These are phyloP conservation scores for Nerophis ophidion DNA, from an alignment of 2,113 vertebrate genomes.

Conservation along the genomic window DNA sequence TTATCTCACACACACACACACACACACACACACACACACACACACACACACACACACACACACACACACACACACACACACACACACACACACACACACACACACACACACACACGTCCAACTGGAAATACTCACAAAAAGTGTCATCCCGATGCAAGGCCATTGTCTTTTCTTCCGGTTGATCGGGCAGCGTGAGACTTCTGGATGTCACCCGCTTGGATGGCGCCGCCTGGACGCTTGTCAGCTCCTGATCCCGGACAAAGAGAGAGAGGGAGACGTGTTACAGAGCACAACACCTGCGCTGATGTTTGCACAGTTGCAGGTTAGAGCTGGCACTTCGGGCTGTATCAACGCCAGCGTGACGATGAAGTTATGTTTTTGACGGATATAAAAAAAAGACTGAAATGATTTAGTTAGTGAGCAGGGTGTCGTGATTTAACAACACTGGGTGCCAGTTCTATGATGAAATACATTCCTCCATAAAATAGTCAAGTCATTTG, in stretches of 20 bases:
- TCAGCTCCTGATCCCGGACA: slow-evolving; percentile 58
- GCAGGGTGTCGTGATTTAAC: no score
- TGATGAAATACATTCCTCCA: no score
- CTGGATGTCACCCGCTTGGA: slow-evolving; percentile 29
- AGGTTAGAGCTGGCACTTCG: slow-evolving; percentile 2
- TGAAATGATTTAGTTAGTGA: no score
- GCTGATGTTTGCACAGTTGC: slow-evolving; percentile 21
- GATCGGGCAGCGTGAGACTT: slow-evolving; percentile 7
- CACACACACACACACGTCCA: background rate
- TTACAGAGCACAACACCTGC: slow-evolving; percentile 39
- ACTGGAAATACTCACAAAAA: slow-evolving; percentile 44
- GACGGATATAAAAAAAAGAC: no score
- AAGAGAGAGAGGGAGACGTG: slow-evolving; percentile 10
- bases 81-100: no score
- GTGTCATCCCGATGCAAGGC: slow-evolving; percentile 22
- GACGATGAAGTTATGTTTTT: no score
- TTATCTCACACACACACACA: background rate
- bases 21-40: no score
- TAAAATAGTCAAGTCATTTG: no score
- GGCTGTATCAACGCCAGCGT: background rate
- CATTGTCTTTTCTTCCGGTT: slow-evolving; percentile 30
- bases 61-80: background rate
- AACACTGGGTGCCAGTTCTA: no score
- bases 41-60: no score
- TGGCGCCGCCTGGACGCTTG: slow-evolving; percentile 21